Evolutionary conservation across 2,888 invertebrate species (phyloP), one percentile per base, ranked within the genome.

Genomic region (Cantharis nigra): DNA sequence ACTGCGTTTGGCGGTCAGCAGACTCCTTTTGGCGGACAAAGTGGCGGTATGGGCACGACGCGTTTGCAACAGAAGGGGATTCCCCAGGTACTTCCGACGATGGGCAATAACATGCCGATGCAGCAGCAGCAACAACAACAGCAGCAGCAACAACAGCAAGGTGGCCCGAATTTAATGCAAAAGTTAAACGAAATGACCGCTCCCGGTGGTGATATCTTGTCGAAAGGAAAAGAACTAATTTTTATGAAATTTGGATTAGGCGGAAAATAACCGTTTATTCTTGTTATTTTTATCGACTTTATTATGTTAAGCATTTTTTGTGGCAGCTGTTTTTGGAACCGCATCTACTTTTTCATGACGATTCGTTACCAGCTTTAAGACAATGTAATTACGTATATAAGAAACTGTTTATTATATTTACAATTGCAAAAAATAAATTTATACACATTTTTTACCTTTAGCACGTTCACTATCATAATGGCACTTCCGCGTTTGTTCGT

Each of bases 211-310:
- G 96, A 96, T 87, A 96, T 97, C 83, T 91, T 97, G 84, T 96
- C 96, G 87, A 97, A 97, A 89, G 97, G 97, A 86, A 97, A 97
- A 90, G 97, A 97, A 91, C 93, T 97, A 83, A 96, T 97, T 88
- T 97, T 97, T 90, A 97, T 97, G 94, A 96, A 96, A 90, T 97
- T 97, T 89, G 97, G 97, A 83, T 92, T 97, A 84, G 95, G 95
- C 86, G 94, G 94, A 70, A 89, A 89, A 88, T 89, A 88, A 88
- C 86, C 85, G 82, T 81, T 81, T 80, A 76, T 74, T 76, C 49
- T 49, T 49, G 49, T 49, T 49, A 74, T 80, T 72, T 70, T 72
- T 79, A 63, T 69, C 63, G 70, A 73, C 78, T 78, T 75, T 72
- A n/a, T 49, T 49, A 70, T 30, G 72, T 75, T 79, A 70, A 74